Base-by-base conservation (phyloP, 2,113 vertebrate species). In the Tamias sibiricus region DNA sequence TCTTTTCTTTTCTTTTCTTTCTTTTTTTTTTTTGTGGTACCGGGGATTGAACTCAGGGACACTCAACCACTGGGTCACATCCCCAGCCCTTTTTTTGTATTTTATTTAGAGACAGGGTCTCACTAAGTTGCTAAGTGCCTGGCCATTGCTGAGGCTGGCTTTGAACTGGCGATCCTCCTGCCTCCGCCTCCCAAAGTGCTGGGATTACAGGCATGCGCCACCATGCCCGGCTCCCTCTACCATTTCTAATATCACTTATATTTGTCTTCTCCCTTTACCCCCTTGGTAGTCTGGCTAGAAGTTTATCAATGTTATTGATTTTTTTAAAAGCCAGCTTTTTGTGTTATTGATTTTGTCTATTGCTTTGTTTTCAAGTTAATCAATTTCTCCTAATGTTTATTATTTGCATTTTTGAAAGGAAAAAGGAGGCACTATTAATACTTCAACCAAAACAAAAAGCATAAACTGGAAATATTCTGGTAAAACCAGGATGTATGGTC, bases 301-400 rank as follows among this genome's bases (percentile, higher is more conserved):
- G 37, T 75, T 35, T 64, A 93, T 92, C 35, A 71, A 47, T 92
- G 86, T 81, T 86, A 72, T 66, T 82, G 26, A 87, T 37, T 93
- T 52, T 86, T 71, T 82, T n/a, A 54, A 77, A 42, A 66, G 16
- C 16, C 28, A 71, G 44, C 16, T 87, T 90, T 92, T 93, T 35
- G 37, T 44, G 79, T 95, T 37, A 77, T 52, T 96, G 90, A 89
- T 90, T 90, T 83, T 92, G 57, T 87, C 12, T 85, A 32, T 71
- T 77, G 4, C 79, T 86, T 90, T 76, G 6, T 74, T 91, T 93
- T 83, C 28, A 42, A 42, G 10, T 82, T 87, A 22, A 82, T 80
- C 13, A 19, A 47, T 69, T 92, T 40, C 20, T 44, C 44, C 49
- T 90, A 13, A 40, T 77, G 47, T 84, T 82, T 95, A 88, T 81